Conservation (phyloP, 2,797 vertebrate species). For the Clarias laeviceps region DNA sequence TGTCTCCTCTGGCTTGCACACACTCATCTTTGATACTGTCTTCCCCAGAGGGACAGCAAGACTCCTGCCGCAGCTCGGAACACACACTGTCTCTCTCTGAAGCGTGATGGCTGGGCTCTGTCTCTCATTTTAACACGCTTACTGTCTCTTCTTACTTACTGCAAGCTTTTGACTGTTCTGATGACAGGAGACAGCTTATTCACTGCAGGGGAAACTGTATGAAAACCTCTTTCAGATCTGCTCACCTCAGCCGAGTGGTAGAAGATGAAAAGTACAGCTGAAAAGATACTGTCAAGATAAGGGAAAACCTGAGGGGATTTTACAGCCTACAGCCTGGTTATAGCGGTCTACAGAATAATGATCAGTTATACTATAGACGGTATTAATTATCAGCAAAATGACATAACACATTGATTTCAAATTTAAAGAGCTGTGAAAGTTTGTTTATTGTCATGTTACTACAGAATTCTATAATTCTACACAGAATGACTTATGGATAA, state of each 20-base stretch:
- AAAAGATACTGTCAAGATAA: conserved; percentile 16
- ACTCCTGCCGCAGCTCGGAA: not conserved
- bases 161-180: conserved; percentile 1
- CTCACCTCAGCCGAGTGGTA: not conserved
- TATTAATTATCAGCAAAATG: not conserved
- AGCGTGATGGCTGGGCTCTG: not conserved
- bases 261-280: conserved; percentile 11
- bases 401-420: not conserved
- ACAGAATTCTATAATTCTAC: not conserved
- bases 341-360: not conserved
- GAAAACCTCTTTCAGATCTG: conserved; percentile 14
- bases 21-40: not conserved
- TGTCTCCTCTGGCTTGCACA: conserved; percentile 13
- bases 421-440: not conserved
- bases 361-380: not conserved
- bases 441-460: too few species aligned
- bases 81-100: not conserved
- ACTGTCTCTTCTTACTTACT: conserved; percentile 7
- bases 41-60: not conserved
- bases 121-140: not conserved
- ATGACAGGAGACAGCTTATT: conserved; percentile 22
- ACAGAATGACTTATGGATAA: not conserved
- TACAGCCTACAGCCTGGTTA: not conserved
- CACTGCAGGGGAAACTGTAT: not conserved
- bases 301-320: not conserved